A percentile compares a stretch with the other conserved stretches of the same genome.
These are phyloP conservation scores for Sesamia nonagrioides DNA, from an alignment of 1,140 invertebrate genomes.

Conservation along the genomic window DNA sequence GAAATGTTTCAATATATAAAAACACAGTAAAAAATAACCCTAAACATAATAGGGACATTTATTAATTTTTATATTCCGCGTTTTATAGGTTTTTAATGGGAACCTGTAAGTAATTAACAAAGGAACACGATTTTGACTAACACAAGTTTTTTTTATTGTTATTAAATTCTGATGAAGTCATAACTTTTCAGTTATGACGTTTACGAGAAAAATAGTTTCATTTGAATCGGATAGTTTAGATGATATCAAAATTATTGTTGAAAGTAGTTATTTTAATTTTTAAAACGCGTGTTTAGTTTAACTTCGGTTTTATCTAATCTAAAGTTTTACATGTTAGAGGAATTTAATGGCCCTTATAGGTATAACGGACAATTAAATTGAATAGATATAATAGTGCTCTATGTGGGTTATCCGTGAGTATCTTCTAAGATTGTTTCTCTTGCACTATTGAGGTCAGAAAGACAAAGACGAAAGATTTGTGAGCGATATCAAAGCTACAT, in stretches of 20 bases:
- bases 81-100: constrained; percentile 36
- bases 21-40: constrained; percentile 13
- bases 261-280: neutral
- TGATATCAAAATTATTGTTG: constrained; percentile 10
- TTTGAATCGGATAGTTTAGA: constrained; percentile 6
- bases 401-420: neutral
- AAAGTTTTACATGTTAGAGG: constrained; percentile 18
- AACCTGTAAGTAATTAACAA: constrained; percentile 13
- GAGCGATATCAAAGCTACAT: neutral
- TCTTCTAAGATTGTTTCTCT: neutral
- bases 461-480: neutral
- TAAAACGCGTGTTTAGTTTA: constrained; percentile 7
- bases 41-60: constrained; percentile 15
- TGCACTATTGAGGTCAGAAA: neutral
- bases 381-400: neutral
- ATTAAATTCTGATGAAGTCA: constrained; percentile 11
- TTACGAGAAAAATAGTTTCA: constrained; percentile 29
- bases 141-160: neutral
- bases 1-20: neutral
- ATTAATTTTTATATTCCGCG: constrained; percentile 37
- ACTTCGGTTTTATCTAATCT: constrained; percentile 22
- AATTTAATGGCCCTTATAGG: constrained; percentile 24
- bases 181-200: constrained; percentile 35
- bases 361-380: constrained; percentile 36
- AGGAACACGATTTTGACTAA: constrained; percentile 16